phyloP scores from a whole-genome alignment of 2,888 invertebrate species.

The Hipparchia sbordonii region DNA sequence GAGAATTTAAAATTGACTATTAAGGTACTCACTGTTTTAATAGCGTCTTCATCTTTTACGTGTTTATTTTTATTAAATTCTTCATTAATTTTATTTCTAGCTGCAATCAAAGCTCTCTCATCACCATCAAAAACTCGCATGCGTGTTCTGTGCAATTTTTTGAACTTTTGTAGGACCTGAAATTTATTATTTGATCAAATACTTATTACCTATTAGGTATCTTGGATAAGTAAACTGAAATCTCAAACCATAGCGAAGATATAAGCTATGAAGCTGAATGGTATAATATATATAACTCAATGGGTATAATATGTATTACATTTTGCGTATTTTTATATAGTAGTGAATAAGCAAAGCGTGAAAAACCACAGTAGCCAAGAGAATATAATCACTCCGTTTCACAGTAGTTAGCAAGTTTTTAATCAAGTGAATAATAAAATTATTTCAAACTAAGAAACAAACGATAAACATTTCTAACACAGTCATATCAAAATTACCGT shows the following conservation, averaged over 20 bases:
- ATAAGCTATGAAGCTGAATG: no score
- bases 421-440: no score
- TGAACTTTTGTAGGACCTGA: slow-evolving; percentile 87
- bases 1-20: slow-evolving; percentile 5
- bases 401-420: no score
- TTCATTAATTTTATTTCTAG: slow-evolving; percentile 88
- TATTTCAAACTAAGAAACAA: no score
- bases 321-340: no score
- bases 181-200: slow-evolving; percentile 35
- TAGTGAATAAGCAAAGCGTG: no score
- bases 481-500: not conserved
- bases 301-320: no score
- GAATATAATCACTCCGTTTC: no score
- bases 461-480: not conserved
- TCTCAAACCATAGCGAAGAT: not conserved
- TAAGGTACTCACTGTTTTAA: slow-evolving; percentile 82
- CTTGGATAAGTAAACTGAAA: not conserved
- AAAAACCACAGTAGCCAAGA: no score
- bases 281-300: no score
- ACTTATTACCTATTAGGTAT: not conserved
- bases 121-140: slow-evolving; percentile 87
- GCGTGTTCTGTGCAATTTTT: slow-evolving; percentile 87
- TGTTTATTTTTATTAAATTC: slow-evolving; percentile 87
- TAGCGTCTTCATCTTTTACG: slow-evolving; percentile 82
- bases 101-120: slow-evolving; percentile 82